These are phyloP conservation scores for Campopleginae sp. DNA, from an alignment of 2,888 invertebrate species.

Conservation along the genomic window DNA sequence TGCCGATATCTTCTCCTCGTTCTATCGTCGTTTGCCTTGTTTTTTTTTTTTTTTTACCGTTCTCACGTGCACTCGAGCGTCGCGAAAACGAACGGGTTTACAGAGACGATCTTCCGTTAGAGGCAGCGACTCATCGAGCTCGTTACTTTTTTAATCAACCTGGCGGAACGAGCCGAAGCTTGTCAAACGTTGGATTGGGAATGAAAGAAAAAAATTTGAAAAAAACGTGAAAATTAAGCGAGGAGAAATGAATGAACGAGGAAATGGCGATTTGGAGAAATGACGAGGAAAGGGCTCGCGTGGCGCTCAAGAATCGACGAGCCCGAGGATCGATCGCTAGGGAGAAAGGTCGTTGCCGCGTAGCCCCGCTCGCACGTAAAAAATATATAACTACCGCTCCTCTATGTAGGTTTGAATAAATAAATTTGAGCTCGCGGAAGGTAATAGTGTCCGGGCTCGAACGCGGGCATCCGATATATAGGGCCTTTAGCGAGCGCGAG, in stretches of 20 bases:
- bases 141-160: conserved; percentile 7
- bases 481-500: background rate
- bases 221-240: background rate
- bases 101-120: conserved; percentile 75
- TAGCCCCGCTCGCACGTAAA: background rate
- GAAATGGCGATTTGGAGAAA: background rate
- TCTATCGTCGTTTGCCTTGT: background rate
- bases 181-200: background rate
- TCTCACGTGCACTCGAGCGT: conserved; percentile 75
- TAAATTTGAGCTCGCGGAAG: conserved; percentile 74
- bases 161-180: background rate
- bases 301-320: background rate
- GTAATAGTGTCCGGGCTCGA: conserved; percentile 75
- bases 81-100: conserved; percentile 73
- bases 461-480: background rate
- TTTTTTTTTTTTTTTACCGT: conserved; percentile 74
- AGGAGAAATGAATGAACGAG: background rate
- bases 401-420: conserved; percentile 52
- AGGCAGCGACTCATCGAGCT: conserved; percentile 17
- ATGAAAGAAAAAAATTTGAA: conserved; percentile 4
- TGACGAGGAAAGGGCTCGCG: background rate
- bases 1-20: conserved; percentile 40
- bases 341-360: conserved; percentile 53
- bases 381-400: background rate
- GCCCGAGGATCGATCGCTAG: conserved; percentile 28